phyloP scores from a whole-genome alignment of 2,888 invertebrate species.

The Laothoe populi region DNA sequence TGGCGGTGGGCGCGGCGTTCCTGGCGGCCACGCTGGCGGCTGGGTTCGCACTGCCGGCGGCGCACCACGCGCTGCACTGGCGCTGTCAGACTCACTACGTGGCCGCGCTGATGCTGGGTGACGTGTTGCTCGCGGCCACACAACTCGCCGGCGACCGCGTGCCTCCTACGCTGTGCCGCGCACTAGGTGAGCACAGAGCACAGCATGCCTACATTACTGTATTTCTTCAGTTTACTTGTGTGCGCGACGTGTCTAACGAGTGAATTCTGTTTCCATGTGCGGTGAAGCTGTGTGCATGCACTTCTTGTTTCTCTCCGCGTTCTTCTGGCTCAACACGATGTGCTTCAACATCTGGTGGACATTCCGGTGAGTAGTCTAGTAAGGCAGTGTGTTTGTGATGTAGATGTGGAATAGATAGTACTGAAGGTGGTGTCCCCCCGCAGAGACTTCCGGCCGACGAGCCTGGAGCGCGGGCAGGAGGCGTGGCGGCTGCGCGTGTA shows the following conservation, averaged over 20 bases:
- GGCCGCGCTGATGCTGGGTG: constrained; percentile 91
- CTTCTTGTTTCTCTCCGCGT: constrained; percentile 94
- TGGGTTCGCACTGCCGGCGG: constrained; percentile 91
- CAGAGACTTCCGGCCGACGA: constrained; percentile 93
- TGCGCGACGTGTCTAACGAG: constrained; percentile 31
- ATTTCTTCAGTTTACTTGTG: not conserved
- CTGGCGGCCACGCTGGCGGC: constrained; percentile 92
- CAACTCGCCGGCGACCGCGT: constrained; percentile 88
- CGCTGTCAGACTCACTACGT: constrained; percentile 95
- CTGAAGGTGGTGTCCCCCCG: constrained; percentile 16
- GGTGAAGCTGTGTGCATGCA: constrained; percentile 92
- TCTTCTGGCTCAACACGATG: constrained; percentile 97
- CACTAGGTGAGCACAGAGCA: constrained; percentile 86
- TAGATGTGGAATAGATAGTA: not conserved
- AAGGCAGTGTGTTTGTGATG: not conserved
- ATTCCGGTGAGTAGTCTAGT: constrained; percentile 87
- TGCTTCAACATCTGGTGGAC: constrained; percentile 98
- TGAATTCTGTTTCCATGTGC: constrained; percentile 53
- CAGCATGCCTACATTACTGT: not conserved
- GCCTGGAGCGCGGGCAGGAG: constrained; percentile 94
- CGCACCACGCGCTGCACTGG: constrained; percentile 95
- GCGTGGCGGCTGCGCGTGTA: constrained; percentile 91
- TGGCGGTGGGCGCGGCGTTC: constrained; percentile 92
- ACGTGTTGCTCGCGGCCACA: constrained; percentile 90
- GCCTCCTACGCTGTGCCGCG: constrained; percentile 86